These are phyloP conservation scores for Alca torda DNA, from an alignment of 2,797 vertebrate species.

Conservation along the genomic window DNA sequence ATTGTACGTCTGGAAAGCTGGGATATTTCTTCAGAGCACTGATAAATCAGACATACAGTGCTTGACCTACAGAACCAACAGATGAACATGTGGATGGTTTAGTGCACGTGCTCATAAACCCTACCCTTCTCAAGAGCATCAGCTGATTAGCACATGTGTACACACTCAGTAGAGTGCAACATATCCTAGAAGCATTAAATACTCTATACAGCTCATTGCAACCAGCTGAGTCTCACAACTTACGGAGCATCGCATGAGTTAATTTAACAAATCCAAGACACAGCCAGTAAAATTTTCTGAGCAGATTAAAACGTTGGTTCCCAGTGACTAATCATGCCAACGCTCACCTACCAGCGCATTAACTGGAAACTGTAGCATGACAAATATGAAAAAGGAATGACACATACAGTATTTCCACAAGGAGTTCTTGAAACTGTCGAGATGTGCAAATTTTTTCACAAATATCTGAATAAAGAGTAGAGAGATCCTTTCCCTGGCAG, in stretches of 20 bases:
- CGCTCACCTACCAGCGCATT: fast-evolving
- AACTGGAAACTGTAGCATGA: neutral
- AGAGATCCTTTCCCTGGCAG: neutral
- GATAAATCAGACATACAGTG: neutral
- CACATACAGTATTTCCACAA: neutral
- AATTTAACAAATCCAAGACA: neutral
- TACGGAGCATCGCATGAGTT: fast-evolving
- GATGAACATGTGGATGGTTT: neutral
- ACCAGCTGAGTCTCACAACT: neutral
- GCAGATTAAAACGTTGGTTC: neutral
- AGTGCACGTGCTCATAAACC: neutral
- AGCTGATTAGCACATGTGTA: neutral
- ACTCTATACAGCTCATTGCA: neutral
- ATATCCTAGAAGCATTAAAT: neutral
- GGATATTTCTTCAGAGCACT: neutral
- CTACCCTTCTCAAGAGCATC: neutral
- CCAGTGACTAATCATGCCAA: neutral
- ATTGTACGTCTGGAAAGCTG: neutral
- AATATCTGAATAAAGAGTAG: neutral
- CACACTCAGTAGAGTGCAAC: fast-evolving
- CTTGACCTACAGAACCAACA: neutral
- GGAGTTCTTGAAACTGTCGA: neutral
- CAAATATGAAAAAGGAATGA: neutral
- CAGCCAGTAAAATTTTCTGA: neutral
- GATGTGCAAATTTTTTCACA: neutral